phyloP scores from a whole-genome alignment of 2,888 invertebrate genomes.

The Mesoligia furuncula region DNA sequence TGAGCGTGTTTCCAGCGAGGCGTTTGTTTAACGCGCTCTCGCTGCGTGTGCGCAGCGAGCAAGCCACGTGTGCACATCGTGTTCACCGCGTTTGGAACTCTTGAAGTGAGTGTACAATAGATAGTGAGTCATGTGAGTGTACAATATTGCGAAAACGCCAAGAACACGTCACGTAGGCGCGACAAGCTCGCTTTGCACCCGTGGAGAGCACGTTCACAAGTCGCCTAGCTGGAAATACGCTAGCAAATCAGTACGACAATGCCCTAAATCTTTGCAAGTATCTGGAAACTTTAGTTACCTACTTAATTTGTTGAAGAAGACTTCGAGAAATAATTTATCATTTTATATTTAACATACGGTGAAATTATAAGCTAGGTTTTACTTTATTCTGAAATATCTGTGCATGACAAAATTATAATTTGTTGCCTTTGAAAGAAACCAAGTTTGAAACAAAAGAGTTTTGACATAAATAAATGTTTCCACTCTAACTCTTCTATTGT shows the following conservation, averaged over 20 bases:
- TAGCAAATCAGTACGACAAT: no score
- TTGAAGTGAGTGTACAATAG: background rate
- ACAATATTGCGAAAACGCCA: background rate
- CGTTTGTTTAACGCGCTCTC: no score
- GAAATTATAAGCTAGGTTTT: slow-evolving; percentile 7
- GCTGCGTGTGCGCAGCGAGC: background rate
- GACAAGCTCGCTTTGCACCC: background rate
- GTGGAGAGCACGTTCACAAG: background rate
- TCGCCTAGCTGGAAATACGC: no score
- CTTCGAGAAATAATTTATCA: background rate
- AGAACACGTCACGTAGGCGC: background rate
- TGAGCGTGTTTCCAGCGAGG: background rate
- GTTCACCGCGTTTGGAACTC: background rate
- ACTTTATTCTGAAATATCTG: background rate
- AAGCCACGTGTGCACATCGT: background rate
- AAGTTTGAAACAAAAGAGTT: background rate
- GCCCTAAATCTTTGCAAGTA: background rate
- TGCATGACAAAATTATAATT: background rate
- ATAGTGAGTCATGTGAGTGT: background rate
- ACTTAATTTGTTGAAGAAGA: background rate
- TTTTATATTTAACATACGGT: slow-evolving; percentile 3
- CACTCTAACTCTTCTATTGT: background rate
- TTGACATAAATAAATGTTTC: background rate
- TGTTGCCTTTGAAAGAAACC: background rate
- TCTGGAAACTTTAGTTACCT: no score